Conservation (phyloP, 2,113 vertebrate species). For the Felis catus region DNA sequence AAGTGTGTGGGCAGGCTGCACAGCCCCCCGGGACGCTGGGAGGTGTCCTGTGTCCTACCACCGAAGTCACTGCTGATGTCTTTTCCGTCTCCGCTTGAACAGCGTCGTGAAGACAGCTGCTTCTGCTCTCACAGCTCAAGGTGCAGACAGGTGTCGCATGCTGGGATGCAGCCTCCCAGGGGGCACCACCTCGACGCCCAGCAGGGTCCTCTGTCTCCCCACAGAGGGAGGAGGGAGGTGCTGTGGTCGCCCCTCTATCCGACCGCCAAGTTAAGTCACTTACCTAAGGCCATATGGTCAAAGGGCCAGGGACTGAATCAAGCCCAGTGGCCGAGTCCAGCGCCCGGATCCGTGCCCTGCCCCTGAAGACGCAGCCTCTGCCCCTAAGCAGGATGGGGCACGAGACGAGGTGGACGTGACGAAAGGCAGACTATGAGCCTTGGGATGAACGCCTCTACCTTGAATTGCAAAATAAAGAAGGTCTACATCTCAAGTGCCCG, state of each 20-base stretch:
- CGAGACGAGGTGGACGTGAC: neutral
- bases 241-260: too few species aligned
- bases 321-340: neutral
- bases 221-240: neutral
- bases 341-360: accelerated
- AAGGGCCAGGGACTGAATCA: neutral
- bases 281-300: neutral
- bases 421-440: neutral
- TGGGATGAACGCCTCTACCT: neutral
- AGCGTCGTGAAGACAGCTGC: neutral
- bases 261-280: neutral
- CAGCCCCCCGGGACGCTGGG: too few species aligned
- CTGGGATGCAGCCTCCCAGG: neutral
- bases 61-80: neutral
- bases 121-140: neutral
- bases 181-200: neutral
- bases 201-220: accelerated
- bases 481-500: neutral
- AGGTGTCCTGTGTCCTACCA: accelerated
- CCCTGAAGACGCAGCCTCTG: neutral
- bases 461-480: neutral
- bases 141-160: too few species aligned
- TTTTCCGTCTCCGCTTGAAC: accelerated
- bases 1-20: neutral
- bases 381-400: neutral